Percentiles rank a stretch among this genome's conserved stretches.
phyloP scores from a whole-genome alignment of 2,888 invertebrate species.

The Scotopteryx bipunctaria region DNA sequence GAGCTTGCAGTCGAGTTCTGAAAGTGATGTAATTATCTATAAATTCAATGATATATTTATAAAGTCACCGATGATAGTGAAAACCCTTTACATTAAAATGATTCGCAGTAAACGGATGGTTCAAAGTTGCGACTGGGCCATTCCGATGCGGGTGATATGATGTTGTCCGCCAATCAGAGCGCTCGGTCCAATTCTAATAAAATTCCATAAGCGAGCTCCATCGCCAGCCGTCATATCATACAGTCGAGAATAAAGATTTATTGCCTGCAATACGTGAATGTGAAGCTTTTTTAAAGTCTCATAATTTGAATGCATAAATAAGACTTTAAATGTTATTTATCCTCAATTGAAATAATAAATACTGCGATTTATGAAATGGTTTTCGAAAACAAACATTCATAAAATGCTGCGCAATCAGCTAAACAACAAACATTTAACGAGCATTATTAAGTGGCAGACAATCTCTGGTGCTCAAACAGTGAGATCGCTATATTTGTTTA shows the following conservation, averaged over 20 bases:
- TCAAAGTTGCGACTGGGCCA: conserved; percentile 13
- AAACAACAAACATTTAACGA: conserved; percentile 31
- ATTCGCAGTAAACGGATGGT: conserved; percentile 52
- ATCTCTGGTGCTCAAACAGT: conserved; percentile 32
- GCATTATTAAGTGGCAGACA: conserved; percentile 28
- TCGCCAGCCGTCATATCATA: conserved; percentile 45
- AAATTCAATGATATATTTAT: too few species aligned
- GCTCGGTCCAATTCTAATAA: conserved; percentile 54
- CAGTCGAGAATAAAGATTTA: conserved; percentile 43
- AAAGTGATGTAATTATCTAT: too few species aligned
- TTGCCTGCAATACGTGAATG: conserved; percentile 35
- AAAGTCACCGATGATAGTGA: not conserved
- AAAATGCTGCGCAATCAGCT: conserved; percentile 26
- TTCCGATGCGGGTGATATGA: conserved; percentile 43
- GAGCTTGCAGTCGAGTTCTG: too few species aligned
- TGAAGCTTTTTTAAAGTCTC: conserved; percentile 30
- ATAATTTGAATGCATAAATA: conserved; percentile 38
- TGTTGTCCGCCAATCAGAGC: conserved; percentile 49
- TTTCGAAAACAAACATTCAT: conserved; percentile 26
- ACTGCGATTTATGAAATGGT: conserved; percentile 27
- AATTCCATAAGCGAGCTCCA: conserved; percentile 53
- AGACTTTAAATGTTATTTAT: conserved; percentile 30
- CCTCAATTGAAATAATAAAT: conserved; percentile 28
- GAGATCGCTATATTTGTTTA: conserved; percentile 46
- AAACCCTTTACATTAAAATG: not conserved